A percentile compares a stretch with the other conserved stretches of the same genome.
Conservation (phyloP, 2,113 vertebrate species). For the Cynocephalus volans region DNA sequence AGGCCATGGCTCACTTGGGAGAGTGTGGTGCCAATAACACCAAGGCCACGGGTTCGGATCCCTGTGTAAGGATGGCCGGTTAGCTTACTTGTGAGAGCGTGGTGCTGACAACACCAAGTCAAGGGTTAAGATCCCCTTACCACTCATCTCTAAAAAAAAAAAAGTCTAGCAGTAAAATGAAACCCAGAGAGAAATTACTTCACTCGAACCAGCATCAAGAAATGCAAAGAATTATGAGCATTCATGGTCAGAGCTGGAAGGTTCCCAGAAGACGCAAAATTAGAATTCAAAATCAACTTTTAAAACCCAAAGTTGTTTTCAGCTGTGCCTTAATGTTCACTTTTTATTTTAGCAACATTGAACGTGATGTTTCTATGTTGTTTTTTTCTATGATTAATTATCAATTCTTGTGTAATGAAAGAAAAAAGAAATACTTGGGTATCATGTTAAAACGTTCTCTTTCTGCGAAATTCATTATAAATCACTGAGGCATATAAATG, state of each 20-base stretch:
- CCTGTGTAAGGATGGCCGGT: too few relatives aligned
- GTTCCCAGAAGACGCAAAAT: not conserved
- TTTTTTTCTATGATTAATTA: not conserved
- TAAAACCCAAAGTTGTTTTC: constrained; percentile 10
- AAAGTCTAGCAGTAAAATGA: not conserved
- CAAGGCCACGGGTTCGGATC: too few relatives aligned
- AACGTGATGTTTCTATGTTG: not conserved
- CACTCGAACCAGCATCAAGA: not conserved
- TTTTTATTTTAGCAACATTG: not conserved
- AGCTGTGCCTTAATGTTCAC: not conserved
- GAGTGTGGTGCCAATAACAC: too few relatives aligned
- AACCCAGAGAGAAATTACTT: constrained; percentile 28
- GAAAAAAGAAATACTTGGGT: not conserved
- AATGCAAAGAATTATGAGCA: not conserved
- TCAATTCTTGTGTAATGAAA: constrained; percentile 19
- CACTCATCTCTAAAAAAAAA: too few relatives aligned
- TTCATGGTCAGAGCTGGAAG: not conserved
- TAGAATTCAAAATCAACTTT: not conserved
- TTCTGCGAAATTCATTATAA: not conserved
- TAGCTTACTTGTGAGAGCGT: too few relatives aligned
- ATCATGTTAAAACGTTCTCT: not conserved
- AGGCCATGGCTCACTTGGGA: not conserved
- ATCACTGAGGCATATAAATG: not conserved
- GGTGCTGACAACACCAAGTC: too few relatives aligned
- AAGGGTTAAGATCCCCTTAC: too few relatives aligned